Conservation (phyloP, 2,113 vertebrate species). For the Tor tambroides region DNA sequence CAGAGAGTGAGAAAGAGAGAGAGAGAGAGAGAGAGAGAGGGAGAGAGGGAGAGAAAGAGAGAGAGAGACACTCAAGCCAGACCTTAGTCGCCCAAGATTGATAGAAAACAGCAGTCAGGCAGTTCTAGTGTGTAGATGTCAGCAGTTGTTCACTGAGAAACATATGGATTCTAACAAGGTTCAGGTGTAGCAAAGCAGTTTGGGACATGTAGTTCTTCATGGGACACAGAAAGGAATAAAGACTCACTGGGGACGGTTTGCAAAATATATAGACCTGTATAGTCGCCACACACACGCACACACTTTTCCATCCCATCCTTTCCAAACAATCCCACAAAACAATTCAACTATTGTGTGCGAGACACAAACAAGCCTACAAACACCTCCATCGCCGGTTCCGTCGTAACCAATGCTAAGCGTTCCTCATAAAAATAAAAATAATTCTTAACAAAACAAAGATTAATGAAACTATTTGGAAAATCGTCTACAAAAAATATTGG, state of each 20-base stretch:
- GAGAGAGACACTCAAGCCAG: constrained; percentile 68
- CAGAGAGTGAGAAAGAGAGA: constrained; percentile 38
- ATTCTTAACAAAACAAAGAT: constrained; percentile 33
- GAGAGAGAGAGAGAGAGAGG: constrained; percentile 63
- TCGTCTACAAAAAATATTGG: constrained; percentile 52
- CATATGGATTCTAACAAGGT: constrained; percentile 74
- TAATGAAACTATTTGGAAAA: constrained; percentile 63
- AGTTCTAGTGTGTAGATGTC: constrained; percentile 81
- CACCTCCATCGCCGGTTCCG: neutral
- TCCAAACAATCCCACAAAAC: constrained; percentile 32
- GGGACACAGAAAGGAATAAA: neutral
- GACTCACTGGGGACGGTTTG: neutral
- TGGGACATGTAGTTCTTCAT: constrained; percentile 58
- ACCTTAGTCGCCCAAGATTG: constrained; percentile 78
- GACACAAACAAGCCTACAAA: constrained; percentile 22
- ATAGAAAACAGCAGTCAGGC: constrained; percentile 66
- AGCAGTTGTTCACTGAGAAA: constrained; percentile 76
- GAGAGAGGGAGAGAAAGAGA: constrained; percentile 56
- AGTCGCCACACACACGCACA: constrained; percentile 4
- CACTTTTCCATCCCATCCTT: constrained; percentile 21
- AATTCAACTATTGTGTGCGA: neutral
- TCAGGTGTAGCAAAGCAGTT: constrained; percentile 79
- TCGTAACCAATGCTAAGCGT: neutral
- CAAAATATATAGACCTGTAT: constrained; percentile 27
- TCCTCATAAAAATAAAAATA: constrained; percentile 24